Evolutionary conservation across 2,888 invertebrate species (phyloP), one percentile per base, ranked within the genome.

Genomic region (Andrena flavipes): DNA sequence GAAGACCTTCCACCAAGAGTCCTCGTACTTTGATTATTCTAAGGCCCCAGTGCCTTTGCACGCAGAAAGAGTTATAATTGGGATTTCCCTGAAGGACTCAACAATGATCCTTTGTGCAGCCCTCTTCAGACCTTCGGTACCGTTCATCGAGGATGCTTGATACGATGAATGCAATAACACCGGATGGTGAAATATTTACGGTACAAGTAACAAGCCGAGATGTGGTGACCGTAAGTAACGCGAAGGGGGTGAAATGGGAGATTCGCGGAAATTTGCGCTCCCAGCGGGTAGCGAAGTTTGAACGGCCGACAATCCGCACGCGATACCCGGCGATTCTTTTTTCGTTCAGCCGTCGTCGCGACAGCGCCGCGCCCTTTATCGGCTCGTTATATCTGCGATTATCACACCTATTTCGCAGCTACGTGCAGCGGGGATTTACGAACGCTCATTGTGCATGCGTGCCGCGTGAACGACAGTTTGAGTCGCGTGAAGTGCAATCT

Each of bases 181-280:
- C 59, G 49, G 29, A 10, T 30, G 59, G 56, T 49, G 77, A 35
- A 78, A 68, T 76, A 78, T 76, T 77, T 68, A 78, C 76, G 78
- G 62, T 76, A 54, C 60, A 76, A 67, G 42, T 77, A 60, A 23
- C 49, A 79, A 62, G 42, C 42, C 26, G 54, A 59, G 77, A 33
- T 26, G 76, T 69, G 56, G 54, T 69, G 77, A 63, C 56, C 77
- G 77, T 79, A 49, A 72, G 59, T 80, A 80, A 80, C 73, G 51
- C 62, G 64, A 48, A 29, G 13, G 60, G 65, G 65, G 68, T 29
- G 48, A 56, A 59, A 73, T 51, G 80, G 73, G 64, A 77, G 77
- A 80, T 80, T 72, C 77, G 73, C 77, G 72, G 78, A 69, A 77
- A 71, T 77, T 42, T 48, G 76, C 67, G 16, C 23, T 30, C 33